Evolutionary conservation across 2,888 invertebrate species (phyloP), one percentile per base, ranked within the genome.

Genomic region (Heliconius ethilla): DNA sequence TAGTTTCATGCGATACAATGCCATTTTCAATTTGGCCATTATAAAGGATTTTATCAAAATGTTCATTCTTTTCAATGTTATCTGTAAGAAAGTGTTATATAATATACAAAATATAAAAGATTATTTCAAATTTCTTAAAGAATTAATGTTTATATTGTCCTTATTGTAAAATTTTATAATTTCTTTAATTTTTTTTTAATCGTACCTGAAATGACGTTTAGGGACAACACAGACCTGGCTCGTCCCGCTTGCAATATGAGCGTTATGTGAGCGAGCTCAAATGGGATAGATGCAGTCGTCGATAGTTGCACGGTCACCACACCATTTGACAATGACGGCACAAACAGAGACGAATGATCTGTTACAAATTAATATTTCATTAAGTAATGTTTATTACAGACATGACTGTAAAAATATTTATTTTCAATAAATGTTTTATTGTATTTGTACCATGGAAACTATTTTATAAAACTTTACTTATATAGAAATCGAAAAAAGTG

Each of bases 11-110:
- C 70, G 81, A 81, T 3, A 92, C 85, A 22, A 80, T 80, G 69
- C 82, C 82, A 7, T 81, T 80, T 80, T 86, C 83, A 62, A 91
- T 78, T 29, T 84, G 76, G 79, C 93, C 93, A 78, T 84, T 84
- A 77, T 88, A 93, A 0, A 92, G 80, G 76, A 90, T 83, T 82
- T 87, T 89, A 3, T 88, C 88, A 79, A 93, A 93, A 13, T 79
- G 75, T 6, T 84, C 85, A 5, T 45, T 45, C 45, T 45, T 45
- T 45, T 45, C 45, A 5, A 45, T 45, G 45, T 45, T 3, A 5
- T 45, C 45, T 45, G 45, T 45, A 45, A 45, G 15, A 45, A 45
- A 45, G 15, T 45, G 5, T 45, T 45, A 15, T 33, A 29, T 3
- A 15, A 45, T 5, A 45, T 15, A 45, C 45, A 45, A 15, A 45